Evolutionary conservation across 2,113 vertebrate species (phyloP), one percentile per base, ranked within the genome.

Genomic region (Neopipo cinnamomea): DNA sequence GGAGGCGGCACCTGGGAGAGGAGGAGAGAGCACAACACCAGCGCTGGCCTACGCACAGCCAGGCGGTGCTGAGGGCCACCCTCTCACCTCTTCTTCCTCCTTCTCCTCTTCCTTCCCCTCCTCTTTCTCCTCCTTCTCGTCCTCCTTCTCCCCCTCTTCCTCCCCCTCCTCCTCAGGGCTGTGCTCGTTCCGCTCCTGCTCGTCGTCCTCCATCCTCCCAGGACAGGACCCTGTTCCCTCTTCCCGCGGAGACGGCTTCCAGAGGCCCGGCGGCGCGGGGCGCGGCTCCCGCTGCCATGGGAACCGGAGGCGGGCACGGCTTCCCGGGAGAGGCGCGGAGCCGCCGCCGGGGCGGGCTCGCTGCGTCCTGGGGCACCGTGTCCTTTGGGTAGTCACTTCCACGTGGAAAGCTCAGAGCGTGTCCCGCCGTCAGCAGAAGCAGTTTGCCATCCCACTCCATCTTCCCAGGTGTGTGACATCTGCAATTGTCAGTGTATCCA

Each of bases 171-270:
- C 92, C 35, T 96, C 97, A 22, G 82, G 85, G 28, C 83, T 53
- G 33, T 83, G 55, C 20, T 97, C 94, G 6, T 96, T 94, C 14
- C 78, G 87, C 2, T 89, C 88, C n/a, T 22, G 39, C 41, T 96
- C 97, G 53, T 96, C 94, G 56, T 92, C 96, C 22, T 97, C 98
- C 98, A 98, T 98, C 27, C 93, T 47, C n/a, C 5, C 31, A 19
- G 15, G 12, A 23, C 59, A 10, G 49, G 39, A 62, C 33, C 25
- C 79, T 20, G 66, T 42, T 1, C 49, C 21, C 28, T 6, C 52
- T 35, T 8, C 39, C 22, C 66, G 14, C 61, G 1, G 61, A 3
- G 65, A 21, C 11, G 6, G 63, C 74, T 30, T 5, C 28, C 7
- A 3, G 33, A 4, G 28, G 30, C 59, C 37, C 5, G 13, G 47